Base-by-base conservation (phyloP, 1,140 invertebrate species). In the Philopotamus ludificatus region DNA sequence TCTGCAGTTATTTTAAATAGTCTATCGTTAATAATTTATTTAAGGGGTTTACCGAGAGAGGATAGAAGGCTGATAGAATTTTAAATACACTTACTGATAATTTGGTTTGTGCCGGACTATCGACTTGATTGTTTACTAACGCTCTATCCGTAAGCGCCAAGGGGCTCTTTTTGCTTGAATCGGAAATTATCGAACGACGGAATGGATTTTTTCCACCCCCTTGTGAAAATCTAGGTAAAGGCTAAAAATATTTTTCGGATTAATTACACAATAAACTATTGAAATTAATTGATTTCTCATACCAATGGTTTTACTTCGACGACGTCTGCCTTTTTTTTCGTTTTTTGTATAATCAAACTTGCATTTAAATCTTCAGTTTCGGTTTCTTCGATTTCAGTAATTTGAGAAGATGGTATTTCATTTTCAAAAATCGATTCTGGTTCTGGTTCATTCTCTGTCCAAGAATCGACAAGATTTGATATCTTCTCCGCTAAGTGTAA, bases 401-500 rank as follows among this genome's bases (percentile, higher is more conserved):
- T 73, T 55, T 75, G 65, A 12, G 4, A 7, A 34, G 12, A 34
- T 34, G 4, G 28, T 34, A 34, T 34, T 76, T 16, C 71, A 70
- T 55, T 70, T 77, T 51, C 49, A 51, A 51, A 8, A 16, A 15
- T 9, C 2, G 41, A 18, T 18, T 44, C 45, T 74, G 75, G 0
- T 71, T 72, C 0, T 70, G 65, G 23, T 75, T 73, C 26, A 73
- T 47, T 65, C 67, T 76, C 54, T 22, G 79, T 74, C 71, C 75
- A 77, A 1, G 73, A 65, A 16, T 76, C 74, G 1, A 74, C 71
- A 7, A 79, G 65, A 47, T 75, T 75, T 0, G 77, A 73, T 25
- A 93, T 76, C 74, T 87, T 89, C 68, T 94, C 89, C 0, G 89
- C 90, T 21, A 98, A 81, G 66, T 89, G 86, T 51, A 87, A 84